A percentile compares a stretch with the other conserved stretches of the same genome.
Conservation (phyloP, 2,113 vertebrate species). For the Probosciger aterrimus region DNA sequence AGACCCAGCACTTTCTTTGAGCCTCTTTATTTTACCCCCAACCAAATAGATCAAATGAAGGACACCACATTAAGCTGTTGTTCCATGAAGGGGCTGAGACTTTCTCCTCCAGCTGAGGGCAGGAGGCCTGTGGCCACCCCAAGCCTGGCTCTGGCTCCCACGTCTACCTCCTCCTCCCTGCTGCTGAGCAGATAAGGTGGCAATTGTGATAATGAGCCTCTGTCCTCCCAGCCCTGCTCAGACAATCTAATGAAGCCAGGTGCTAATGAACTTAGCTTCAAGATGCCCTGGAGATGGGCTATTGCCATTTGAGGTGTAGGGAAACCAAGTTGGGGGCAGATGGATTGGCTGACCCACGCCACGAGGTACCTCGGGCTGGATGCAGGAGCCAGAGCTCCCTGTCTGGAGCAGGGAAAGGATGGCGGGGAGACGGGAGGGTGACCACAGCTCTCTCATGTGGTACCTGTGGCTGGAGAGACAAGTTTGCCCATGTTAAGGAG, state of each 20-base stretch:
- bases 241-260: neutral
- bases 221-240: neutral
- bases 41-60: neutral
- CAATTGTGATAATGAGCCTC: neutral
- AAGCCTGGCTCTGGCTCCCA: neutral
- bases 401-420: neutral
- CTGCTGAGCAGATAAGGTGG: neutral
- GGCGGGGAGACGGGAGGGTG: neutral
- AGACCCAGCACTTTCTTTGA: neutral
- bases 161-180: neutral
- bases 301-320: neutral
- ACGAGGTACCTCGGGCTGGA: neutral
- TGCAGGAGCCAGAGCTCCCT: neutral
- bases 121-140: neutral
- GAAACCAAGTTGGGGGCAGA: neutral
- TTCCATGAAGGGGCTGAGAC: neutral
- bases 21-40: neutral
- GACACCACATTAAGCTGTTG: neutral
- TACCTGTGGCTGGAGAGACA: conserved; percentile 18
- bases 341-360: neutral
- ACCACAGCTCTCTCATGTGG: conserved; percentile 13
- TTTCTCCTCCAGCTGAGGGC: neutral
- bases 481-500: neutral
- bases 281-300: fast-evolving
- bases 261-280: neutral